phyloP scores from a whole-genome alignment of 2,888 invertebrate genomes.

The Sepiola atlantica region DNA sequence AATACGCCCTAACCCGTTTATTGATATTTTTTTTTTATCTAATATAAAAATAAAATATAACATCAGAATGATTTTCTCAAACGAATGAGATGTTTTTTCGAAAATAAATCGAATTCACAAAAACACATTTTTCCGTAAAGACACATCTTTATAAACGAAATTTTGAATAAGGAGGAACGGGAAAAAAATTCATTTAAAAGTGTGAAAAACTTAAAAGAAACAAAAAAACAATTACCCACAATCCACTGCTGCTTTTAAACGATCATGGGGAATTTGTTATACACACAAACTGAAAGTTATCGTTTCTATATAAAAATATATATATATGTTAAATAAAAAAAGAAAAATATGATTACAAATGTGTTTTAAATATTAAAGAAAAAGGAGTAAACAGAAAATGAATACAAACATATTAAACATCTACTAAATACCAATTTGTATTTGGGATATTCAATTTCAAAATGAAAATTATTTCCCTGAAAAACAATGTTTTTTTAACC shows the following conservation, averaged over 20 bases:
- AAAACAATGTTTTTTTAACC: not conserved
- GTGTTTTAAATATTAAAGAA: not conserved
- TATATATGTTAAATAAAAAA: not conserved
- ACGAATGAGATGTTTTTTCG: not conserved
- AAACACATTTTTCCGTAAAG: not conserved
- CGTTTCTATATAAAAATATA: conserved; percentile 10
- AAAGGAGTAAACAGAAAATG: not conserved
- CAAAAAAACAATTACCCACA: not conserved
- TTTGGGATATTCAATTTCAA: not conserved
- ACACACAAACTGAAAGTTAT: conserved; percentile 9
- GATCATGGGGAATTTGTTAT: conserved; percentile 32
- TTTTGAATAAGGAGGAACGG: fast-evolving
- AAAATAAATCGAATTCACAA: not conserved
- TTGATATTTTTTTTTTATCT: not conserved
- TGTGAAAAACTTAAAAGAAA: too few species aligned
- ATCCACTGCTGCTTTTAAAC: not conserved
- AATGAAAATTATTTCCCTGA: not conserved
- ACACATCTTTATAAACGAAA: not conserved
- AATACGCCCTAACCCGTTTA: not conserved
- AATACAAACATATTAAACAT: not conserved
- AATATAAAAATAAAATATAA: not conserved
- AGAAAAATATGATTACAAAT: not conserved
- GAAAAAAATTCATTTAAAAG: not conserved
- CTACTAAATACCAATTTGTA: not conserved
- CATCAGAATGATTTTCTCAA: not conserved